Base-by-base conservation (phyloP, 2,113 vertebrate species). In the Donacobius atricapilla region DNA sequence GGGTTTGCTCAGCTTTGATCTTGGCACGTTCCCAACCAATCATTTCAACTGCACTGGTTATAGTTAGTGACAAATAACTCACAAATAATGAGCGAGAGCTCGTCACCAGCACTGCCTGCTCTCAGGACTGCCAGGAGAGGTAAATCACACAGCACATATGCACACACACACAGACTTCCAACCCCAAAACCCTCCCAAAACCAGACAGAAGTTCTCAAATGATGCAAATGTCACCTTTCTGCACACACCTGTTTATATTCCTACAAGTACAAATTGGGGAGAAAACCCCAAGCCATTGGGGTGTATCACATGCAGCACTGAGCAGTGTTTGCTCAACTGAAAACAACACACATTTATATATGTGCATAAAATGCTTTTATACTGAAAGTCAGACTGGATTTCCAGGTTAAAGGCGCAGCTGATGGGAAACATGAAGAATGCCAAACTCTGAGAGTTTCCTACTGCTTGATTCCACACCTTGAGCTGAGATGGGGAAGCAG, bases 401-500 rank as follows among this genome's bases (percentile, higher is more conserved):
- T 10, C 39, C 53, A 56, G 20, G 10, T 40, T 28, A 79, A 27
- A 58, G 14, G 14, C 28, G 19, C 24, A 22, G 25, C 37, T 56
- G 37, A 33, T 1, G 45, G 15, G 44, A 76, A 68, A 60, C 0
- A 5, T 16, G 63, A 65, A 48, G 31, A 51, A 68, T 10, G 24
- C 22, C 44, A 44, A 53, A 33, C 45, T 0, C n/a, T 8, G 13
- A 48, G 17, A 28, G 7, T 7, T 72, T 24, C 40, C 7, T 0
- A 4, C 37, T n/a, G 42, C 2, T 1, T 5, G 47, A 48, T 10
- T 50, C 11, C 61, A 56, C 33, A 25, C 10, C 70, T 37, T 39
- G 50, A 50, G 42, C 44, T n/a, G 24, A 33, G 35, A 58, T 31
- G 9, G 14, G 7, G 66, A 44, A 47, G n/a, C 11, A 51, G 44